These are phyloP conservation scores for Bradypodion pumilum DNA, from an alignment of 2,797 vertebrate species.

Conservation along the genomic window DNA sequence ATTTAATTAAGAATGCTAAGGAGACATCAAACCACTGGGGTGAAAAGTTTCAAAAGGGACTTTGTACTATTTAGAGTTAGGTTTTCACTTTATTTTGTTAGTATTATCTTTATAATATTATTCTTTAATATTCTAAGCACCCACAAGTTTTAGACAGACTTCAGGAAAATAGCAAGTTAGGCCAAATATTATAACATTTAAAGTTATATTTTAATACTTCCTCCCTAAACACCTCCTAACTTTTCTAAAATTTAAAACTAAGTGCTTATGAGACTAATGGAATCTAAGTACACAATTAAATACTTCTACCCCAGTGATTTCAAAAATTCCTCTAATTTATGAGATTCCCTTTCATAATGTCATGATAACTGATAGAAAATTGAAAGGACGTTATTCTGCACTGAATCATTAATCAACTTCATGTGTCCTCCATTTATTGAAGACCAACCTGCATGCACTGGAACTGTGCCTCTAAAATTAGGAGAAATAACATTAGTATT, in stretches of 20 bases:
- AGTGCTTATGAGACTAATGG: background rate
- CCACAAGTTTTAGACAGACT: background rate
- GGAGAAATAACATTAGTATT: no score
- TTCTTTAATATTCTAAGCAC: background rate
- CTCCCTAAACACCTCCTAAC: background rate
- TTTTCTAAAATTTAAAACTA: background rate
- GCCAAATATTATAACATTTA: conserved; percentile 1
- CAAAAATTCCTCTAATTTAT: background rate
- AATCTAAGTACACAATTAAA: conserved; percentile 6
- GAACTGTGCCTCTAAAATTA: no score
- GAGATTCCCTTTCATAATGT: background rate
- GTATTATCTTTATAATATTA: no score
- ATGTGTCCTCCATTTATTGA: background rate
- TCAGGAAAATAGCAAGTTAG: conserved; percentile 1
- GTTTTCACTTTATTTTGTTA: no score
- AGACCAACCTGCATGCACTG: no score
- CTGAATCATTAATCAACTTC: background rate
- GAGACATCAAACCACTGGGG: no score
- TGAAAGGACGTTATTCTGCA: background rate
- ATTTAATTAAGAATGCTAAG: no score
- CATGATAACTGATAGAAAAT: no score
- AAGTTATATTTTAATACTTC: background rate
- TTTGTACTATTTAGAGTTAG: no score
- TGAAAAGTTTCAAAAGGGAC: no score
- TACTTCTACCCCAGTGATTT: background rate